phyloP scores from a whole-genome alignment of 2,888 invertebrate species.

The Epinotia demarniana region DNA sequence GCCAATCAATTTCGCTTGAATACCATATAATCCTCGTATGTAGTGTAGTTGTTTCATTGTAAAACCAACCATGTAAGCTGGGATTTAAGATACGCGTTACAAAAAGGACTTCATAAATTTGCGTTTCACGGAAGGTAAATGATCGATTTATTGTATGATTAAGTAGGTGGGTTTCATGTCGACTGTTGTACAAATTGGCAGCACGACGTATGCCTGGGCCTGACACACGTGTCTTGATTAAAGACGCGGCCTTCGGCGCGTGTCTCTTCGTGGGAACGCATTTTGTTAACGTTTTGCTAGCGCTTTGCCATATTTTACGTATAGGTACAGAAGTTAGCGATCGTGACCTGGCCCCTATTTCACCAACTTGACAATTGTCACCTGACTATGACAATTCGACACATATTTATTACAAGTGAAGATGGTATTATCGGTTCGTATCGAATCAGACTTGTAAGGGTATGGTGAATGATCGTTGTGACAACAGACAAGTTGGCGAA shows the following conservation, averaged over 20 bases:
- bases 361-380: not conserved
- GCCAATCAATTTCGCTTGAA: constrained; percentile 51
- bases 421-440: not conserved
- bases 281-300: constrained; percentile 53
- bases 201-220: constrained; percentile 53
- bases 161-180: constrained; percentile 58
- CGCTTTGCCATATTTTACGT: constrained; percentile 52
- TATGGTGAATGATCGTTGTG: not conserved
- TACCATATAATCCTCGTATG: constrained; percentile 13
- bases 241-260: constrained; percentile 60
- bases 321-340: not conserved
- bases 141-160: constrained; percentile 66
- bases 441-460: not conserved
- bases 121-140: constrained; percentile 19
- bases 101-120: constrained; percentile 1
- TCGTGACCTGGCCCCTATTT: not conserved
- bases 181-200: constrained; percentile 64
- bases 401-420: not conserved
- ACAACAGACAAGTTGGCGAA: not conserved
- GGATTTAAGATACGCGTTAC: not conserved
- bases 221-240: constrained; percentile 60
- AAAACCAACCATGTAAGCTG: constrained; percentile 7
- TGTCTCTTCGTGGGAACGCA: constrained; percentile 66
- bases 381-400: not conserved
- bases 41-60: not conserved